phyloP scores from a whole-genome alignment of 2,113 vertebrate genomes.

The Peromyscus californicus region DNA sequence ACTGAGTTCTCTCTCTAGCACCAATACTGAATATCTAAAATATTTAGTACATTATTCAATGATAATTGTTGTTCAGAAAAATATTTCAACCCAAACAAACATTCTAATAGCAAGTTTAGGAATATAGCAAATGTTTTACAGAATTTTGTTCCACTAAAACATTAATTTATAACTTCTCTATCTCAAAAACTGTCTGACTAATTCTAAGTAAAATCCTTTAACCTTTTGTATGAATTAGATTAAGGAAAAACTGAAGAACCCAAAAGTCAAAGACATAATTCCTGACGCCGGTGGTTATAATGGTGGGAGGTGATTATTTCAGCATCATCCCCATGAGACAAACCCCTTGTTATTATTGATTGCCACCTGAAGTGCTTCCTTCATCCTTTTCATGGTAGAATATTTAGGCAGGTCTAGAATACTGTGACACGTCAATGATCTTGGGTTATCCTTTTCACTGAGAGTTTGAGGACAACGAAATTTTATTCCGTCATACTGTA shows the following conservation, averaged over 20 bases:
- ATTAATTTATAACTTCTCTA: not conserved
- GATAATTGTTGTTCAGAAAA: conserved; percentile 57
- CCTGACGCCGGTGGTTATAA: not conserved
- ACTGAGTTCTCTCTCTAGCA: not conserved
- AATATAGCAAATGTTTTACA: not conserved
- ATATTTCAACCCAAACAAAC: conserved; percentile 49
- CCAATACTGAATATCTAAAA: not conserved
- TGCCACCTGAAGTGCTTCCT: conserved; percentile 84
- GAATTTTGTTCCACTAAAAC: conserved; percentile 23
- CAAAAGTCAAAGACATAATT: not conserved
- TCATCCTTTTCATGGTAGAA: conserved; percentile 84
- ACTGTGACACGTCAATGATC: conserved; percentile 86
- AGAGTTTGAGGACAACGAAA: conserved; percentile 73
- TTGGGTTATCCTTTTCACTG: conserved; percentile 85
- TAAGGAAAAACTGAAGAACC: not conserved
- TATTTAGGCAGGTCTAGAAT: conserved; percentile 87
- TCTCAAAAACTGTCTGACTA: conserved; percentile 31
- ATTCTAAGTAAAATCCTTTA: conserved; percentile 11
- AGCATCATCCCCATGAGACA: fast-evolving
- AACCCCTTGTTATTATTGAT: conserved; percentile 87
- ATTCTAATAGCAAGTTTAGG: conserved; percentile 55
- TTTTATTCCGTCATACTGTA: conserved; percentile 82
- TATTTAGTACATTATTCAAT: not conserved
- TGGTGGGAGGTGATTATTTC: not conserved
- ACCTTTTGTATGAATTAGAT: not conserved